phyloP scores from a whole-genome alignment of 2,113 vertebrate genomes.

The Cygnus buccinator region DNA sequence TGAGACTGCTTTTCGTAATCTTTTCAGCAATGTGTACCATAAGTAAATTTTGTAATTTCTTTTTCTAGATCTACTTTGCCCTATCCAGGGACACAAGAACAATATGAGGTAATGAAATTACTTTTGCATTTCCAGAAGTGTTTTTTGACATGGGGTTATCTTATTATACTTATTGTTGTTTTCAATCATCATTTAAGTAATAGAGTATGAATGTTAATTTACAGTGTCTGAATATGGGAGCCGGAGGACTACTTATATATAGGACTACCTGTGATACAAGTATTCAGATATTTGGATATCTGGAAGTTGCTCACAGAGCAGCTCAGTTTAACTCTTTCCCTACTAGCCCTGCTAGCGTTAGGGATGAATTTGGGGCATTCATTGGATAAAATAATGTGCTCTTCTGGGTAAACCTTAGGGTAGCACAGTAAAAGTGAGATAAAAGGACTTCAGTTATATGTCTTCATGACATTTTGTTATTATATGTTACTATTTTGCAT shows the following conservation, averaged over 20 bases:
- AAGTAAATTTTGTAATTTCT: background rate
- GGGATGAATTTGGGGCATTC: background rate
- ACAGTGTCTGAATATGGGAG: background rate
- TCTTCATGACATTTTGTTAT: background rate
- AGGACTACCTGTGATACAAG: background rate
- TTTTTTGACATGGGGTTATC: background rate
- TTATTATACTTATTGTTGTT: background rate
- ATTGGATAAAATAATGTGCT: background rate
- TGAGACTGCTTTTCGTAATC: background rate
- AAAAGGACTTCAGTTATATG: background rate
- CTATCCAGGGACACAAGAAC: conserved; percentile 90
- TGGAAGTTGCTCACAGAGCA: background rate
- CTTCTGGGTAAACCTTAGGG: background rate
- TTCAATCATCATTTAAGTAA: background rate
- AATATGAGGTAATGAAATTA: conserved; percentile 88
- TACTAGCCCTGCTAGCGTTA: background rate
- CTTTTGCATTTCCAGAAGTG: background rate
- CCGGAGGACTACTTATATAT: background rate
- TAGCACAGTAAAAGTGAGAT: background rate
- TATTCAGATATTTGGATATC: background rate
- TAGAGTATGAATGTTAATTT: background rate
- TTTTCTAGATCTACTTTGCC: conserved; percentile 90
- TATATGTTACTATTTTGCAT: background rate
- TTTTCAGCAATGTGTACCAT: background rate
- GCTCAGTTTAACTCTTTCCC: background rate